Conservation (phyloP, 2,797 vertebrate species). For the Synanceia verrucosa region DNA sequence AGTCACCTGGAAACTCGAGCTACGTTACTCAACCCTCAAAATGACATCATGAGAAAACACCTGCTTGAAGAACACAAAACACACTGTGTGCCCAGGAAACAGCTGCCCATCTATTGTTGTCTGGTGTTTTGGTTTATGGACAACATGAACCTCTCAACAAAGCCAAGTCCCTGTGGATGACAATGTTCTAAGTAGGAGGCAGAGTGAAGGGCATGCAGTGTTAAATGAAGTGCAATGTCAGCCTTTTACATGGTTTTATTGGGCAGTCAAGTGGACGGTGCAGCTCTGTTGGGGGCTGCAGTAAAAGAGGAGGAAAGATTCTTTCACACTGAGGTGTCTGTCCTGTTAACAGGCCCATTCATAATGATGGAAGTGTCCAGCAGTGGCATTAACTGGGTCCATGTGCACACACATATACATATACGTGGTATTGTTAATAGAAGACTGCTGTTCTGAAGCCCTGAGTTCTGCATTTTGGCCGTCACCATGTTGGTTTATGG, state of each 20-base stretch:
- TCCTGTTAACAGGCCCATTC: slow-evolving; percentile 38
- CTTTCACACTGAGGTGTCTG: slow-evolving; percentile 74
- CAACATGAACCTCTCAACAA: slow-evolving; percentile 72
- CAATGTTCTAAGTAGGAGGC: slow-evolving; percentile 69
- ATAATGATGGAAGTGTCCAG: slow-evolving; percentile 19
- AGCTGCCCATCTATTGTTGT: slow-evolving; percentile 71
- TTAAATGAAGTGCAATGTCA: slow-evolving; percentile 76
- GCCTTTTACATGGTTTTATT: slow-evolving; percentile 69
- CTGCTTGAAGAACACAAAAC: slow-evolving; percentile 52
- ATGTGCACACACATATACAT: neutral
- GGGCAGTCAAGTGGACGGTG: slow-evolving; percentile 52
- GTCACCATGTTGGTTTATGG: no score
- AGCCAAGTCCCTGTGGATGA: slow-evolving; percentile 59
- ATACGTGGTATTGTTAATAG: no score
- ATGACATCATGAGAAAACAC: slow-evolving; percentile 70
- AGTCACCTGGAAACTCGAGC: slow-evolving; percentile 39
- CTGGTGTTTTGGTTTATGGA: slow-evolving; percentile 74
- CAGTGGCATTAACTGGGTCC: neutral
- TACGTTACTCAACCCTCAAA: slow-evolving; percentile 10
- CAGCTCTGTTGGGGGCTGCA: slow-evolving; percentile 49
- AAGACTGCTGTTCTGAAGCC: no score
- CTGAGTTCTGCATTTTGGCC: no score
- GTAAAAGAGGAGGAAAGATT: slow-evolving; percentile 63
- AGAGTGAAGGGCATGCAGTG: slow-evolving; percentile 57
- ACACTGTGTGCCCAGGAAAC: slow-evolving; percentile 69